Evolutionary conservation across 2,113 vertebrate species (phyloP), one percentile per base, ranked within the genome.

Genomic region (Protobothrops flavoviridis): DNA sequence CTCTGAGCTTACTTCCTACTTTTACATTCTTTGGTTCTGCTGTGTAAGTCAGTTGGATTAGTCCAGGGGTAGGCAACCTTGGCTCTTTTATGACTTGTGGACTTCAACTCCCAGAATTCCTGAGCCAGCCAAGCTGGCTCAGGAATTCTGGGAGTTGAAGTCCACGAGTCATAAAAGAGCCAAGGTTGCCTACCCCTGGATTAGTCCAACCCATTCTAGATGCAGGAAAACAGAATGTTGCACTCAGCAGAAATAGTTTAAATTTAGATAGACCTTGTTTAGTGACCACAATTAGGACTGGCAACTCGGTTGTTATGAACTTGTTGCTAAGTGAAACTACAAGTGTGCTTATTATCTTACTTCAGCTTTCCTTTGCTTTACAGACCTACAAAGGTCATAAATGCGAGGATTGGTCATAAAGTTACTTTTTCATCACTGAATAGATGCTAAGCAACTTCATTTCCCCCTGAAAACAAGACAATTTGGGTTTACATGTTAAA

Each of bases 21-120:
- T 81, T 81, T 43, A 81, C 17, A 81, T 81, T 21, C 33, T 96
- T 89, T 96, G 93, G 94, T 61, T 45, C 39, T 56, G 2, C 21
- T 56, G 15, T 1, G 94, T 95, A 96, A 93, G 90, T 91, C 96
- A 94, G 96, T 96, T 95, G 95, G 94, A 97, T 97, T 96, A 95
- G 48, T 95, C 96, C 96, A 94, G 45, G 45, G 5, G 45, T 48
- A 48, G 45, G 45, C 45, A 48, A 48, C 6, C 45, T 48, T 48
- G 45, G 45, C 45, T 48, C 5, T 7, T 48, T 48, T 48, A 48
- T 48, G 45, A 48, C 45, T 48, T 5, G 5, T 48, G 45, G 45
- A 48, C 45, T 48, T 7, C 45, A 48, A 48, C 45, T 48, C 45
- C 45, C 45, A 48, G 45, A 48, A 48, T 48, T 48, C 45, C 45